A percentile compares a stretch with the other conserved stretches of the same genome.
Conservation (phyloP, 2,888 invertebrate species). For the Protonemura montana region DNA sequence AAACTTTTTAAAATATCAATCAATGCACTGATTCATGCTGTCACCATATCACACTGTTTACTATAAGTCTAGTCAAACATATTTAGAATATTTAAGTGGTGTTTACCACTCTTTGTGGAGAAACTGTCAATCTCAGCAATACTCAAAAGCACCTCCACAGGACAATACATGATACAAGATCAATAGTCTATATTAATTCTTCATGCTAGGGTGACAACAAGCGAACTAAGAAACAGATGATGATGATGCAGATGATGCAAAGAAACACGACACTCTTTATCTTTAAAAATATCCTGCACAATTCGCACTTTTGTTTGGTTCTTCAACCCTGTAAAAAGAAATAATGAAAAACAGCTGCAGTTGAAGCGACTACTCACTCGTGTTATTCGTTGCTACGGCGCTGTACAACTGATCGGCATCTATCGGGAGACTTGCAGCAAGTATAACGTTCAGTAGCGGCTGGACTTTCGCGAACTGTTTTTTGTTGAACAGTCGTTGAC, state of each 20-base stretch:
- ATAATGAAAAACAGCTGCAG: no score
- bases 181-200: background rate
- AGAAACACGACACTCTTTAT: no score
- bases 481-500: constrained; percentile 89
- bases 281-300: no score
- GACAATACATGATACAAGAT: background rate
- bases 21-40: background rate
- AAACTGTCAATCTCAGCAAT: background rate
- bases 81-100: background rate
- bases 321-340: no score
- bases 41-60: no score
- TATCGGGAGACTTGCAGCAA: constrained; percentile 87
- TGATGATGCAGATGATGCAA: no score
- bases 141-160: background rate
- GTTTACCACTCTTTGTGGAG: background rate
- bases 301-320: no score
- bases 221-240: no score
- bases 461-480: constrained; percentile 88
- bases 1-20: no score
- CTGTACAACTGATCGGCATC: constrained; percentile 82
- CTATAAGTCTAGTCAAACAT: no score
- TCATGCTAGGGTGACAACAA: no score
- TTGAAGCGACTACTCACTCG: constrained; percentile 55
- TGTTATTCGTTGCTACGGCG: constrained; percentile 82
- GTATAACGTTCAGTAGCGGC: constrained; percentile 82